Conservation (phyloP, 2,888 invertebrate species). For the Lasioglossum figueresi region DNA sequence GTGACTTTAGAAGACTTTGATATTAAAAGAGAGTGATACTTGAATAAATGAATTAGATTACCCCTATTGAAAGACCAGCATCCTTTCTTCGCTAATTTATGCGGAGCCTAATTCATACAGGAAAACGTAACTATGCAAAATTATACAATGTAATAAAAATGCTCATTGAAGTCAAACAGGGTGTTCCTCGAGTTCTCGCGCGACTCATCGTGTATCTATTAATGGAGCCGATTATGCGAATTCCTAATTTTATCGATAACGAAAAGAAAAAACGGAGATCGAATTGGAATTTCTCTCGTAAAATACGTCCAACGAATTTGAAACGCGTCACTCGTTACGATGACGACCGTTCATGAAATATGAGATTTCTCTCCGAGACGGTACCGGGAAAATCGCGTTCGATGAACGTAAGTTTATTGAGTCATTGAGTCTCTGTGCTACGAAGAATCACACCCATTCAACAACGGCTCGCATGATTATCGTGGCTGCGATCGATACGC, state of each 20-base stretch:
- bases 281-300: background rate
- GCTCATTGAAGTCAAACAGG: background rate
- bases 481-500: constrained; percentile 26
- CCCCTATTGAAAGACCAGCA: background rate
- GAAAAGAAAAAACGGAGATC: background rate
- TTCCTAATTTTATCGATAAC: background rate
- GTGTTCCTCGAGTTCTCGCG: background rate
- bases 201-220: background rate
- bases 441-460: constrained; percentile 26
- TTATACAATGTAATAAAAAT: background rate
- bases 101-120: background rate
- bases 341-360: background rate
- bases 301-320: background rate
- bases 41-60: background rate
- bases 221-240: background rate
- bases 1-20: background rate
- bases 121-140: background rate
- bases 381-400: constrained; percentile 22
- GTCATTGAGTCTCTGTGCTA: constrained; percentile 23
- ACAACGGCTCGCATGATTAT: constrained; percentile 22
- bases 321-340: background rate
- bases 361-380: background rate
- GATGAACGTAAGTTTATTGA: constrained; percentile 21
- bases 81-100: background rate
- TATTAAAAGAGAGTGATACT: too few species aligned